Evolutionary conservation across 2,113 vertebrate species (phyloP), one percentile per base, ranked within the genome.

Genomic region (Petaurus breviceps): DNA sequence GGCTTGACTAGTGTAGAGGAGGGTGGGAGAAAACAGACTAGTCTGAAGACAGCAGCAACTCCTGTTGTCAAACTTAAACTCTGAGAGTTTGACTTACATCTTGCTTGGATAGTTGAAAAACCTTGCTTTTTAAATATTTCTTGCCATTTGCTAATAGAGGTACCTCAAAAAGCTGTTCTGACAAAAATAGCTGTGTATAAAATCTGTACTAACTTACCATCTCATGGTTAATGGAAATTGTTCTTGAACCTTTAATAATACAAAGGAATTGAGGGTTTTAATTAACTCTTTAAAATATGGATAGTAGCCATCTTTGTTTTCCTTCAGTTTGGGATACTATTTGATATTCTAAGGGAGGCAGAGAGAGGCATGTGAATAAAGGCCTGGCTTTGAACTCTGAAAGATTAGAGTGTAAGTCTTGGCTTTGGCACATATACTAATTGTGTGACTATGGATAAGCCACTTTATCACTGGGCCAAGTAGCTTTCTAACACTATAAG

Each of bases 331-430:
- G 50, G 50, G 91, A 26, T 53, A 90, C 57, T 90, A 26, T 43
- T 91, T 91, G 52, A 54, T 96, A 95, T 94, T 90, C 55, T 93
- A 89, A 96, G 90, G 14, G 37, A 77, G 61, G 12, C 12, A 77
- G 37, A 84, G 16, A 43, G 68, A n/a, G 68, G 68, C 37, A 22
- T 43, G 16, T 47, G 26, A 10, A 26, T 50, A 90, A 24, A 50
- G 3, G 47, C 89, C 14, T 26, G 89, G 25, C 46, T 50, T 90
- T 90, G 89, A 46, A 90, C 24, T 8, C 12, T 50, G 89, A 50
- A 50, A 31, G 89, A 31, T 25, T 26, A 28, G 24, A 24, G 25
- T 90, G 3, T 49, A 90, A 31, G 16, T 8, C 16, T n/a, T 84
- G 16, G 1, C 37, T 84, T 68, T 37, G 31, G 31, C 14, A 68